phyloP scores from a whole-genome alignment of 1,140 invertebrate genomes.

The Sipha flava region DNA sequence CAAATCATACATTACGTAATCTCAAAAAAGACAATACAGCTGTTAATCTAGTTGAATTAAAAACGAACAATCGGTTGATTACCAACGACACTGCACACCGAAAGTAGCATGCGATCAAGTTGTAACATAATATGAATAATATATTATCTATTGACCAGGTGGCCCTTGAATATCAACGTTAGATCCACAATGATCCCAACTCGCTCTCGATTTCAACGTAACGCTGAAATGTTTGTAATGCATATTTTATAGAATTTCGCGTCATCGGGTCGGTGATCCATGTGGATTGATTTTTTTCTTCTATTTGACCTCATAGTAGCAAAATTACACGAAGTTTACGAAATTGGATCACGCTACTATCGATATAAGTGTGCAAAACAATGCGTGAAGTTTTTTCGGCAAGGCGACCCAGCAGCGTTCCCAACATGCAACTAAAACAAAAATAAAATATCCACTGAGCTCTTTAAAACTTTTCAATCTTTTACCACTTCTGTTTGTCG shows the following conservation, averaged over 20 bases:
- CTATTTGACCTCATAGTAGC: not conserved
- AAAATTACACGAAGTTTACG: not conserved
- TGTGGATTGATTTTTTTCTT: not conserved
- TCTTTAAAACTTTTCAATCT: constrained; percentile 9
- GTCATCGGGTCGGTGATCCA: not conserved
- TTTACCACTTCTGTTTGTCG: not conserved
- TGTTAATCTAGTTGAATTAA: too few relatives aligned
- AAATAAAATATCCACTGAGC: constrained; percentile 5
- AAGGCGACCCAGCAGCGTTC: not conserved
- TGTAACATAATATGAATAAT: too few relatives aligned
- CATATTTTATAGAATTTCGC: too few relatives aligned
- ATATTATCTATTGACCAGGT: too few relatives aligned
- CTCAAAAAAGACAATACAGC: too few relatives aligned
- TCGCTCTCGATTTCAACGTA: too few relatives aligned
- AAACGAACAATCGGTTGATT: not conserved
- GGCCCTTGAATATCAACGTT: too few relatives aligned
- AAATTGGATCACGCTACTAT: not conserved
- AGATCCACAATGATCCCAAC: too few relatives aligned
- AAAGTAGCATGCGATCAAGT: too few relatives aligned
- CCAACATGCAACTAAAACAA: not conserved
- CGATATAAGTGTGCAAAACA: not conserved
- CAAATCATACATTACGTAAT: too few relatives aligned
- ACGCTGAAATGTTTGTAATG: too few relatives aligned
- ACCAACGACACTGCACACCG: not conserved
- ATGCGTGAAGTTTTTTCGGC: not conserved